Evolutionary conservation across 2,888 invertebrate species (phyloP).

Genomic region (Parochlus steinenii): DNA sequence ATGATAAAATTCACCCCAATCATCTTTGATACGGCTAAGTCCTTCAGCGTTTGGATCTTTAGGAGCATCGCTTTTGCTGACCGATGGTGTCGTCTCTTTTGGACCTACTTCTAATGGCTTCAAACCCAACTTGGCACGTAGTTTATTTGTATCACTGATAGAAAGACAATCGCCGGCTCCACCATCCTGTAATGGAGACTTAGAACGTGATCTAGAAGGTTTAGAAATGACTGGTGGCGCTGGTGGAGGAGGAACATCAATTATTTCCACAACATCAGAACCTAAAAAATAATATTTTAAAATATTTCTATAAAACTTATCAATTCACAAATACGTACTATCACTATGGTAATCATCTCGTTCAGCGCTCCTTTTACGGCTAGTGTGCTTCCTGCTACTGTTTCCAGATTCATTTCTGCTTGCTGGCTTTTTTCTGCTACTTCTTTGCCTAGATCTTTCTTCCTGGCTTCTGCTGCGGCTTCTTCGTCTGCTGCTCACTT

Average conservation of each 20-base stretch:
- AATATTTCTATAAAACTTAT: conserved; percentile 13
- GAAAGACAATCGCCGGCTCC: conserved; percentile 44
- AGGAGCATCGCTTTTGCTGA: conserved; percentile 37
- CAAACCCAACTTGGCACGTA: conserved; percentile 83
- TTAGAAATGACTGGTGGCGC: conserved; percentile 14
- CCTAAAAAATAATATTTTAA: conserved; percentile 21
- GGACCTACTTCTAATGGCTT: conserved; percentile 65
- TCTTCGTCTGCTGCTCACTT: conserved; percentile 24
- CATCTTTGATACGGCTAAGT: conserved; percentile 45
- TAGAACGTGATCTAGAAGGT: conserved; percentile 16
- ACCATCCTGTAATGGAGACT: conserved; percentile 27
- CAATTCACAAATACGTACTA: conserved; percentile 23
- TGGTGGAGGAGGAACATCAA: conserved; percentile 26
- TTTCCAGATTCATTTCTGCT: conserved; percentile 4
- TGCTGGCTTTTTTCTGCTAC: conserved; percentile 11
- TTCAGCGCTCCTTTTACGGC: conserved; percentile 24
- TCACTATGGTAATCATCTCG: conserved; percentile 27
- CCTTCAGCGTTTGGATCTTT: conserved; percentile 66
- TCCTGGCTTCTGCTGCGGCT: conserved; percentile 14
- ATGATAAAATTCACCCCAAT: conserved; percentile 70
- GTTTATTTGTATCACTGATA: conserved; percentile 70
- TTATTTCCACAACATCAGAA: conserved; percentile 31
- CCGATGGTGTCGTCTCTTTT: conserved; percentile 26
- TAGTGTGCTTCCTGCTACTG: conserved; percentile 17
- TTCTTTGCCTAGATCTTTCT: background rate